Evolutionary conservation across 2,113 vertebrate species (phyloP).

Genomic region (Callocephalon fimbriatum): DNA sequence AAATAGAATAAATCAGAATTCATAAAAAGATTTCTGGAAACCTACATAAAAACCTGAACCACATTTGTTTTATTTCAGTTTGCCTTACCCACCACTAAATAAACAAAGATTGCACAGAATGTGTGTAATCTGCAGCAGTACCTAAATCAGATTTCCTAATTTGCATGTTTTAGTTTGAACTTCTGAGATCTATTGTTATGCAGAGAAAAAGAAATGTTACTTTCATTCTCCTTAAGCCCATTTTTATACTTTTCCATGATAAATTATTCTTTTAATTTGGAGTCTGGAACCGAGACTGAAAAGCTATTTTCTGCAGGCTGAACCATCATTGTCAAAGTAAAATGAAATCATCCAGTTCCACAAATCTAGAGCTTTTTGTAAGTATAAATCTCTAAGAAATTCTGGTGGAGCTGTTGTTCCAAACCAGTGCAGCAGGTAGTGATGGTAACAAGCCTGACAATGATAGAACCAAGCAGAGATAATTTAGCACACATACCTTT

Average conservation of each 20-base stretch:
- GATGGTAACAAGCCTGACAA: slow-evolving; percentile 20
- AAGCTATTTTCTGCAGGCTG: slow-evolving; percentile 44
- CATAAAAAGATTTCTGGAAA: background rate
- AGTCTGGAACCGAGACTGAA: slow-evolving; percentile 9
- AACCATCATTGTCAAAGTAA: slow-evolving; percentile 57
- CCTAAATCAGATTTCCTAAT: background rate
- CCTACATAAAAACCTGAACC: background rate
- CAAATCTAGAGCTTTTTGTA: background rate
- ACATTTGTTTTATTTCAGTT: background rate
- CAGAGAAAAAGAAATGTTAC: background rate
- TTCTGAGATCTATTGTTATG: background rate
- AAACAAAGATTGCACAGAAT: background rate
- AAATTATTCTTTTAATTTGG: slow-evolving; percentile 58
- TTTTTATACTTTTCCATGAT: slow-evolving; percentile 24
- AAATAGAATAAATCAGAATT: background rate
- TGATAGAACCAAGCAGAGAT: slow-evolving; percentile 21
- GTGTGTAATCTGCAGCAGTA: background rate
- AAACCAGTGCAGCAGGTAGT: background rate
- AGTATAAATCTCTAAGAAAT: background rate
- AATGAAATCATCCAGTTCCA: slow-evolving; percentile 30
- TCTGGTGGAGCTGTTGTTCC: background rate
- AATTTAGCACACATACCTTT: slow-evolving; percentile 35
- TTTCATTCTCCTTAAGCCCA: background rate
- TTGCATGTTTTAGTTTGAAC: slow-evolving; percentile 19
- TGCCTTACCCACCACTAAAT: background rate